Base-by-base conservation (phyloP, 1,140 invertebrate genomes). In the Solen grandis region DNA sequence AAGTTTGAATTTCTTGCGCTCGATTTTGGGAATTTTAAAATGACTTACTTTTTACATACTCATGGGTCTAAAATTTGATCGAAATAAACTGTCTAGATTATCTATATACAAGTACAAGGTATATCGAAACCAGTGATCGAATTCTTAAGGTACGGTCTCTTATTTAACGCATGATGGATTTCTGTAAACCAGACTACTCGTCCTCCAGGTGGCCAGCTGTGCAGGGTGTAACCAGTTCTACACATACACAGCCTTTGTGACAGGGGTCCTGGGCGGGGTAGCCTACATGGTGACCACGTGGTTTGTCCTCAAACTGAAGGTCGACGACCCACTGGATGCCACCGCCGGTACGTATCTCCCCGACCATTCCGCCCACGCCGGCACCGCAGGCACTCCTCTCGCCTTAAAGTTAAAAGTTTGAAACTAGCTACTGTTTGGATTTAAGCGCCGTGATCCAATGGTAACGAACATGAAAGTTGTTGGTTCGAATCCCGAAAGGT, bases 241-340 rank as follows among this genome's bases (percentile, higher is more conserved):
- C 3, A 38, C 83, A 0, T 84, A 75, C 38, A 29, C 41, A 0
- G 83, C 38, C 25, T 78, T 63, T 54, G 13, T 82, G 14, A 60
- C 54, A 10, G 83, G 83, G 5, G 16, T 78, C 0, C 31, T 82
- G 10, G 83, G 57, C 5, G 80, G 83, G 0, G 38, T 84, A 3
- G 22, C 38, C 55, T 84, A 76, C 60, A 81, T 76, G 65, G 13
- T 81, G 8, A 57, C 33, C n/a, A 69, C 83, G 16, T 81, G 83
- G 83, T 8, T 73, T 16, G 54, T 74, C 4, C 25, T 70, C 2
- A 74, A 80, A 25, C 35, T 79, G 3, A 62, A 50, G 36, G 69
- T 79, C 27, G 82, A 80, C 55, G 82, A 83, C 36, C 69, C 77
- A 22, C 19, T 81, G 29, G 79, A 81, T 57, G 79, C 79, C n/a